Evolutionary conservation across 1,140 invertebrate genomes (phyloP).

Genomic region (Maniola jurtina): DNA sequence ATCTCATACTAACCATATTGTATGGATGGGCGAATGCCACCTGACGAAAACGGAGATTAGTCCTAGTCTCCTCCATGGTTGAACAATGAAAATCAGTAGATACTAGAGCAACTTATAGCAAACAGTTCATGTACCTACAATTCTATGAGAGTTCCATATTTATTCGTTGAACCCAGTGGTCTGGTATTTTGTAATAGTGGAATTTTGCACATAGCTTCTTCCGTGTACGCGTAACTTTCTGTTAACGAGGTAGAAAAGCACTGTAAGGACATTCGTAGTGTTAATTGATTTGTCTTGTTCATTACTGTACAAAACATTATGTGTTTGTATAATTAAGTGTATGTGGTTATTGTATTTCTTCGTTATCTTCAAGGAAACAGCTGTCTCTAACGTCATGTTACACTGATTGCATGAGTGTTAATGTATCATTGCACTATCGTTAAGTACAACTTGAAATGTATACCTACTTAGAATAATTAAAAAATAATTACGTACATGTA

Average conservation of each 20-base stretch:
- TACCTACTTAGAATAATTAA: background rate
- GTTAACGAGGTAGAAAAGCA: constrained; percentile 31
- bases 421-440: background rate
- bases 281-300: constrained; percentile 23
- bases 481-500: too few species aligned
- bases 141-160: too few species aligned
- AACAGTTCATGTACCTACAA: too few species aligned
- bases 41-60: too few species aligned
- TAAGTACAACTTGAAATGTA: background rate
- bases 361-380: background rate
- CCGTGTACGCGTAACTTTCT: background rate
- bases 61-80: too few species aligned
- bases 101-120: too few species aligned
- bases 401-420: background rate
- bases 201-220: background rate
- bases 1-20: too few species aligned
- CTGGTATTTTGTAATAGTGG: background rate
- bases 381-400: background rate
- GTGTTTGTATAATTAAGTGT: too few species aligned
- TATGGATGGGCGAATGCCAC: too few species aligned
- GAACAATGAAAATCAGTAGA: too few species aligned
- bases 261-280: constrained; percentile 7
- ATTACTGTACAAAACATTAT: constrained; percentile 3
- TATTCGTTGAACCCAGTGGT: too few species aligned
- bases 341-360: background rate